These are phyloP conservation scores for Zaprionus vittiger DNA, from an alignment of 1,140 invertebrate genomes.

Conservation along the genomic window DNA sequence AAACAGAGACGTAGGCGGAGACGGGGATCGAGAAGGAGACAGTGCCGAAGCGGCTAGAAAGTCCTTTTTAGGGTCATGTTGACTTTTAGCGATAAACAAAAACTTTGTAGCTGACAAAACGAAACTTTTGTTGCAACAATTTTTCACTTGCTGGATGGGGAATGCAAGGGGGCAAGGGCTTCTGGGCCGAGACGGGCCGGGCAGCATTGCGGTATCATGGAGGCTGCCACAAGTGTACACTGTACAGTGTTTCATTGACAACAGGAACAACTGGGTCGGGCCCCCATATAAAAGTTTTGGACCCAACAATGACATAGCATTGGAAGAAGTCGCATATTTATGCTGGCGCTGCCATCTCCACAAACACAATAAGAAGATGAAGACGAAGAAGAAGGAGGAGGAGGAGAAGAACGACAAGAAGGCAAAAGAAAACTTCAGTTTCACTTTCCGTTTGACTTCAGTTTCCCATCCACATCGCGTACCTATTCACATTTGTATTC, in stretches of 20 bases:
- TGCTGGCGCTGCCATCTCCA: conserved; percentile 29
- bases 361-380: conserved; percentile 2
- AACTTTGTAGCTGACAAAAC: conserved; percentile 70
- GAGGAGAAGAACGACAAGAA: background rate
- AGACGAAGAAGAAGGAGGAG: background rate
- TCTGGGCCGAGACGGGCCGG: too few relatives aligned
- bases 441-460: conserved; percentile 22
- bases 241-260: conserved; percentile 24
- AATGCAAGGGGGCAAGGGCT: background rate
- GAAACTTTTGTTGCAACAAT: conserved; percentile 47
- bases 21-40: too few relatives aligned
- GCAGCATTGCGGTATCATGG: background rate
- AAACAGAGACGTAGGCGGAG: background rate
- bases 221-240: conserved; percentile 18
- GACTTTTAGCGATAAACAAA: conserved; percentile 71
- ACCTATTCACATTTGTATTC: background rate
- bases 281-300: conserved; percentile 65
- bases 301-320: conserved; percentile 41
- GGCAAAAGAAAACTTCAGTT: conserved; percentile 8
- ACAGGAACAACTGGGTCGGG: conserved; percentile 20
- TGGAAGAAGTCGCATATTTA: conserved; percentile 33
- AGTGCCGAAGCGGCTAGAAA: conserved; percentile 18
- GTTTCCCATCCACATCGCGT: conserved; percentile 1
- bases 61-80: conserved; percentile 42
- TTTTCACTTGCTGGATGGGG: conserved; percentile 1